phyloP scores from a whole-genome alignment of 30 jellyfish, hydroid and myxozoan genomes.

The Phacellophora camtschatica region DNA sequence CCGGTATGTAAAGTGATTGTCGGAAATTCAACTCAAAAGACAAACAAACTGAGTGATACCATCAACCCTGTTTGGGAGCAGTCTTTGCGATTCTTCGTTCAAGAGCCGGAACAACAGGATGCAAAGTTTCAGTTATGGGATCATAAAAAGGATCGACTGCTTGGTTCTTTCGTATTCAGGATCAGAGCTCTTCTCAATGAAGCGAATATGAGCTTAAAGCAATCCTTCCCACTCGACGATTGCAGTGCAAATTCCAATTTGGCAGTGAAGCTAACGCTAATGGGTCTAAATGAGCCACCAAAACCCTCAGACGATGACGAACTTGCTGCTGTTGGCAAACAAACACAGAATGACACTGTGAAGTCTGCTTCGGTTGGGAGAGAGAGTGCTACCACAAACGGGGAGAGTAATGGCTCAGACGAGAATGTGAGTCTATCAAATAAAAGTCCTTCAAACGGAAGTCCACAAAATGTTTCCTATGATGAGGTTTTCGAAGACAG shows the following conservation, averaged over 20 bases:
- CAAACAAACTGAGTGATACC: conserved; percentile 51
- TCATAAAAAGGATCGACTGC: conserved; percentile 77
- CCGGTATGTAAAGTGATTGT: conserved; percentile 73
- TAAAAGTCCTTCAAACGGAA: not conserved
- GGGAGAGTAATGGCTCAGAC: conserved; percentile 7
- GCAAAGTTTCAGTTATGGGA: conserved; percentile 69
- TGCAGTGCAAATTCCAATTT: conserved; percentile 63
- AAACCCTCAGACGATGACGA: conserved; percentile 2
- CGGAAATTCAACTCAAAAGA: conserved; percentile 50
- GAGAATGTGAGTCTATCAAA: not conserved
- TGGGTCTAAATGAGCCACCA: conserved; percentile 47
- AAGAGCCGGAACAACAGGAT: conserved; percentile 79
- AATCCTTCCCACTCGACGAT: conserved; percentile 62
- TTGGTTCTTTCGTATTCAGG: conserved; percentile 60
- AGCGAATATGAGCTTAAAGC: conserved; percentile 63
- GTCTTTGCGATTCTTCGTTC: conserved; percentile 62
- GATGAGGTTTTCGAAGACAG: conserved; percentile 47
- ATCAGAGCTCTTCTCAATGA: conserved; percentile 45
- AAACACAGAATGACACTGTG: not conserved
- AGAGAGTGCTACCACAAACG: not conserved
- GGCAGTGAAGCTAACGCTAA: conserved; percentile 28
- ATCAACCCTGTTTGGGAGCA: conserved; percentile 78
- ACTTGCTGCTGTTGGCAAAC: not conserved
- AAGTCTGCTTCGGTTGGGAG: not conserved
- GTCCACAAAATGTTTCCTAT: conserved; percentile 8